Evolutionary conservation across 2,113 vertebrate species (phyloP), one percentile per base, ranked within the genome.

Genomic region (Strix uralensis): DNA sequence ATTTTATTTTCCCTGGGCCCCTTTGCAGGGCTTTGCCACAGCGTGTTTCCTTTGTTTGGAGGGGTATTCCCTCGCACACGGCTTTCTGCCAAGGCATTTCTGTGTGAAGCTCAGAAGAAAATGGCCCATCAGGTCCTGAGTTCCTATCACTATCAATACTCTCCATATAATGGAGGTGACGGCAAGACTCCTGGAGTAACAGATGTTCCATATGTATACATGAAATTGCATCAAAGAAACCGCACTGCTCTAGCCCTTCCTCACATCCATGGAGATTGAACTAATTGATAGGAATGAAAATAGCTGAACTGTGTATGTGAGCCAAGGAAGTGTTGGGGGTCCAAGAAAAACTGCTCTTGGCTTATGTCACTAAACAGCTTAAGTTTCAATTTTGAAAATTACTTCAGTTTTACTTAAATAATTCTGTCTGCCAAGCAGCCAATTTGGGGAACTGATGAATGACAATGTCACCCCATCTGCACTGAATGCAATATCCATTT

Each of bases 321-420:
- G 94, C 97, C 98, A 98, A 98, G 94, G 94, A 97, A 97, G 89
- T 97, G 95, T 77, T 97, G 97, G 94, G 92, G 93, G 95, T 92
- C 97, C 93, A 96, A 93, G 96, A 97, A 95, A 97, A 98, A 95
- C 29, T 74, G 87, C 83, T 70, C 73, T 98, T 98, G 97, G 96
- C 96, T 97, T 96, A 70, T 67, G 90, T 36, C 88, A 81, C 96
- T 91, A 79, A 96, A 94, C 81, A 97, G 97, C 96, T 98, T 97
- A 98, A 97, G 90, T 98, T 98, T 97, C 97, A 92, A 95, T 97
- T 97, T 96, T 91, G 96, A 96, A 97, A 97, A 97, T 97, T 86
- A 97, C 97, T 98, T 98, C 84, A 72, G 92, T 97, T 98, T 97
- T 97, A 95, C 92, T 97, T 98, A 96, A 97, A 97, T 96, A 96